Evolutionary conservation across 2,888 invertebrate genomes (phyloP).

Genomic region (Aspidiotus destructor): DNA sequence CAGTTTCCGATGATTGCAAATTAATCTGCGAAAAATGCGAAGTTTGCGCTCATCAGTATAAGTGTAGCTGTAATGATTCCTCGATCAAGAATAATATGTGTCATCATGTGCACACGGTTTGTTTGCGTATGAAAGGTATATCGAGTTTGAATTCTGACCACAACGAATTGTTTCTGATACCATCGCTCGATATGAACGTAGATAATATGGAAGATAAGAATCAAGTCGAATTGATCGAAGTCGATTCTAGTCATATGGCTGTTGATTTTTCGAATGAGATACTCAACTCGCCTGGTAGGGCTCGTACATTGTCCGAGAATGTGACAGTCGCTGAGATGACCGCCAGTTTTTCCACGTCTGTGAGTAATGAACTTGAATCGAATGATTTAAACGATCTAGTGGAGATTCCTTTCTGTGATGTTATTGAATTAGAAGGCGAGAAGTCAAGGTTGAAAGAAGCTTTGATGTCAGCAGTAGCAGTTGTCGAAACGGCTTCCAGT

Average conservation of each 20-base stretch:
- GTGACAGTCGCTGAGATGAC: neutral
- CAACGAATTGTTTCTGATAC: neutral
- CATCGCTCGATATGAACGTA: neutral
- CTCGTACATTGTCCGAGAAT: neutral
- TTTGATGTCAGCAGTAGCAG: neutral
- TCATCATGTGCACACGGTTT: neutral
- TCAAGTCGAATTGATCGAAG: neutral
- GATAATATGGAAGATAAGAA: neutral
- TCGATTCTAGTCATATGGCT: neutral
- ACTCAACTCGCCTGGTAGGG: neutral
- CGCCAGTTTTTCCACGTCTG: neutral
- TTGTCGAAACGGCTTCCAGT: neutral
- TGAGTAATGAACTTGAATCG: neutral
- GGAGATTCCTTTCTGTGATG: neutral
- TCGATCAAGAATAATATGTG: slow-evolving; percentile 2
- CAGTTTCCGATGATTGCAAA: neutral
- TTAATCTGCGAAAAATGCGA: neutral
- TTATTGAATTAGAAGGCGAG: neutral
- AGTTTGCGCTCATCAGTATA: neutral
- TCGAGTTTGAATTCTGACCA: neutral
- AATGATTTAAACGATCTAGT: neutral
- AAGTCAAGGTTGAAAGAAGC: neutral
- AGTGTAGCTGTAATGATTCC: neutral
- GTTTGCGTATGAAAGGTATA: neutral
- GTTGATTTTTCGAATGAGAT: neutral